These are phyloP conservation scores for Noctua janthina DNA, from an alignment of 2,888 invertebrate species.

Conservation along the genomic window DNA sequence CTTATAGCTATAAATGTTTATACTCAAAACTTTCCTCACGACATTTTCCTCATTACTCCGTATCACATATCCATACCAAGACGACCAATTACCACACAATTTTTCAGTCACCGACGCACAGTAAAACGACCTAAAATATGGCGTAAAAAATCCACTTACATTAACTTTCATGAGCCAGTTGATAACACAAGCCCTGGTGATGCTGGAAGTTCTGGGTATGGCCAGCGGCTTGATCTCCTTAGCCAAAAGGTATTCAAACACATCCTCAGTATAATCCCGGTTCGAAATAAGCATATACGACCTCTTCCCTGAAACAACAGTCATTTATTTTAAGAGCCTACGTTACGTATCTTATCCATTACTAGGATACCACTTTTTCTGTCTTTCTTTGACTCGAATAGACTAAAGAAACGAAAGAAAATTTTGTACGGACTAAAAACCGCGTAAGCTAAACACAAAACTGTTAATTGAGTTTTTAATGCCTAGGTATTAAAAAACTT, in stretches of 20 bases:
- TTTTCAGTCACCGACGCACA: too few relatives aligned
- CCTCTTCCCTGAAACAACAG: conserved; percentile 71
- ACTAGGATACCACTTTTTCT: background rate
- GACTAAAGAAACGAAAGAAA: background rate
- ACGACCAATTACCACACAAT: too few relatives aligned
- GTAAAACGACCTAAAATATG: background rate
- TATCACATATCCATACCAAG: too few relatives aligned
- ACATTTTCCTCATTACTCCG: too few relatives aligned
- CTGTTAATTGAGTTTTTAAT: background rate
- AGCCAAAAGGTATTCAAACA: conserved; percentile 75
- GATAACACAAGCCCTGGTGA: conserved; percentile 81
- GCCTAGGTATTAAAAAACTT: background rate
- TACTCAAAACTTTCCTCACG: too few relatives aligned
- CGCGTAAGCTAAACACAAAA: background rate
- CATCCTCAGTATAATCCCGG: conserved; percentile 74
- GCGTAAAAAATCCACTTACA: conserved; percentile 74
- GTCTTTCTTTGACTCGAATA: conserved; percentile 22
- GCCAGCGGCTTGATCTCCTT: conserved; percentile 69
- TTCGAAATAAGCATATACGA: conserved; percentile 71
- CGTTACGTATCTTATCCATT: conserved; percentile 40
- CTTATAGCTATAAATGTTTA: too few relatives aligned
- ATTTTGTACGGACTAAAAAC: background rate
- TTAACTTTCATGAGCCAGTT: conserved; percentile 86
- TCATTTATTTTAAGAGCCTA: conserved; percentile 6
- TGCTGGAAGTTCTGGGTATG: conserved; percentile 68